Percentiles rank a stretch among this genome's conserved stretches.
phyloP scores from a whole-genome alignment of 35 echinoderm and acorn worm species.

The Eucidaris tribuloides region DNA sequence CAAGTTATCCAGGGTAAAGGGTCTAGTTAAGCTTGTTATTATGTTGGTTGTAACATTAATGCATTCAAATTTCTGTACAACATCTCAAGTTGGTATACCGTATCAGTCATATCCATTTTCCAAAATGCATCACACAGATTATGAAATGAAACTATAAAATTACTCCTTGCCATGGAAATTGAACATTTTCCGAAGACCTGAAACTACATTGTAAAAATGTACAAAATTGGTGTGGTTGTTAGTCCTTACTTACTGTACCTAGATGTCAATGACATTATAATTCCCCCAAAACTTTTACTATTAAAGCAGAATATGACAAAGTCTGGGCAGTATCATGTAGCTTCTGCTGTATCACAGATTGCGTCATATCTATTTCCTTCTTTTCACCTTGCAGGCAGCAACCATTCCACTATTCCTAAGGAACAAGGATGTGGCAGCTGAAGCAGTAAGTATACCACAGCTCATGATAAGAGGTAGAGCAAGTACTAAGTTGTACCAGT shows the following conservation, averaged over 20 bases:
- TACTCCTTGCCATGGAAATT: too few species aligned
- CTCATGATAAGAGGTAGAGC: background rate
- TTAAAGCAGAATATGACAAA: background rate
- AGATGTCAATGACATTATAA: background rate
- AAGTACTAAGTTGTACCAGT: background rate
- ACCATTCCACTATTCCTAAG: slow-evolving; percentile 89
- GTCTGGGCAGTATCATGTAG: background rate
- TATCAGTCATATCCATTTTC: too few species aligned
- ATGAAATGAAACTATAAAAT: too few species aligned
- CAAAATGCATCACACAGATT: too few species aligned
- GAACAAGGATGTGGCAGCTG: slow-evolving; percentile 97
- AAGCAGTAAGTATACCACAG: slow-evolving; percentile 73
- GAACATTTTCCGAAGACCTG: too few species aligned
- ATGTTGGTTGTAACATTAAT: too few species aligned
- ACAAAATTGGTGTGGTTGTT: background rate
- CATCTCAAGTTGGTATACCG: too few species aligned
- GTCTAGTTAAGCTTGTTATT: too few species aligned
- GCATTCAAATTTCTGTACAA: too few species aligned
- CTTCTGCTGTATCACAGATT: background rate
- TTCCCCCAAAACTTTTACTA: background rate
- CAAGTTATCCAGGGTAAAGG: too few species aligned
- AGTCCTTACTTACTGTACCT: background rate
- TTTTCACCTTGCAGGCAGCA: slow-evolving; percentile 66
- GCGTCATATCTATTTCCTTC: background rate
- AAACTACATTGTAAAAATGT: background rate